phyloP scores from a whole-genome alignment of 2,113 vertebrate species.

The Conger conger region DNA sequence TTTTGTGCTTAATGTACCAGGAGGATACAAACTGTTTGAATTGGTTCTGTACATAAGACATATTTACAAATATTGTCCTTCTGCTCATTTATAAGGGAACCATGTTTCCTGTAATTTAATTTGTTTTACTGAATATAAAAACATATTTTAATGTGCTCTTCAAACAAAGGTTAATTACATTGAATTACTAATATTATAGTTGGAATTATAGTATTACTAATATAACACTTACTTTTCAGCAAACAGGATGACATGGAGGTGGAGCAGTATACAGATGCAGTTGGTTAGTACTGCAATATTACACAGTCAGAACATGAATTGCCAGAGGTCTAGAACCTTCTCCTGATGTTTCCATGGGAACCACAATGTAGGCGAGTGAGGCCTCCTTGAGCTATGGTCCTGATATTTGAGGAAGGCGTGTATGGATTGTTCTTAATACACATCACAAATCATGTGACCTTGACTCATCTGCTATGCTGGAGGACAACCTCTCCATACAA shows the following conservation, averaged over 20 bases:
- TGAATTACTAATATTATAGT: background rate
- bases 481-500: too few relatives aligned
- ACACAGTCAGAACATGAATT: background rate
- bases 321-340: background rate
- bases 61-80: too few relatives aligned
- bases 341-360: background rate
- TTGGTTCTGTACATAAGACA: too few relatives aligned
- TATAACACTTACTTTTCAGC: background rate
- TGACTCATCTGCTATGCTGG: too few relatives aligned
- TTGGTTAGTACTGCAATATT: background rate
- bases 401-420: background rate
- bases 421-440: too few relatives aligned
- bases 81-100: too few relatives aligned
- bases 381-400: background rate
- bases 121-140: too few relatives aligned
- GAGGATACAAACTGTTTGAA: too few relatives aligned
- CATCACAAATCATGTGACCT: too few relatives aligned
- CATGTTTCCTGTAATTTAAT: too few relatives aligned
- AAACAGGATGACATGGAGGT: background rate
- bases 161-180: background rate
- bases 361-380: background rate
- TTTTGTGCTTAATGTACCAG: too few relatives aligned
- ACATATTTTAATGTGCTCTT: too few relatives aligned
- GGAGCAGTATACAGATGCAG: background rate
- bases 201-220: background rate